A percentile compares a stretch with the other conserved stretches of the same genome.
Conservation (phyloP, 2,888 invertebrate species). For the Polymixis lichenea region DNA sequence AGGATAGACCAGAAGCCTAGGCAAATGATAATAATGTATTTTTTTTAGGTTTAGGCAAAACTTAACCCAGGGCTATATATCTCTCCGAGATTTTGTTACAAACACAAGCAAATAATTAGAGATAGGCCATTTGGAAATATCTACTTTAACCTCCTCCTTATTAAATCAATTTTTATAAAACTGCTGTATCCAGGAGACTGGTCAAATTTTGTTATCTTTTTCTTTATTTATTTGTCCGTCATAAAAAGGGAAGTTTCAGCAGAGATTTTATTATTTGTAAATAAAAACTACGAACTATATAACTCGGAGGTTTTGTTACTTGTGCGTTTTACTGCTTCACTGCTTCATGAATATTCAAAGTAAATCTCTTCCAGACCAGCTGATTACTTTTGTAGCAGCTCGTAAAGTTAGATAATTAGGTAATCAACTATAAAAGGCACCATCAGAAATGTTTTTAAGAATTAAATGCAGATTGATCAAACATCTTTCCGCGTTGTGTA, state of each 20-base stretch:
- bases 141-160: no score
- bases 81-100: no score
- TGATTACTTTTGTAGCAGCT: conserved; percentile 13
- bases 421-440: not conserved
- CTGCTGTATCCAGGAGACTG: not conserved
- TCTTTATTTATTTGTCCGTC: not conserved
- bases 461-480: no score
- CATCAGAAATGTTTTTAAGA: not conserved
- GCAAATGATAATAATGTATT: no score
- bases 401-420: not conserved
- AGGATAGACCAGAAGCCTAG: no score
- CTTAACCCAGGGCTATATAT: no score
- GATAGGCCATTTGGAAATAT: no score
- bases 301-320: not conserved
- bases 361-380: not conserved
- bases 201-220: not conserved
- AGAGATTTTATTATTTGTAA: not conserved
- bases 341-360: conserved; percentile 17
- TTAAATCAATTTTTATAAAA: not conserved
- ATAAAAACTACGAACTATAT: conserved; percentile 4
- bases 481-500: no score
- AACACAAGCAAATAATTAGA: no score
- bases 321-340: conserved; percentile 5
- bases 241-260: conserved; percentile 3
- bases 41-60: no score